Percentiles rank a stretch among this genome's conserved stretches.
Conservation (phyloP, 1,140 invertebrate species). For the Whitmania pigra region DNA sequence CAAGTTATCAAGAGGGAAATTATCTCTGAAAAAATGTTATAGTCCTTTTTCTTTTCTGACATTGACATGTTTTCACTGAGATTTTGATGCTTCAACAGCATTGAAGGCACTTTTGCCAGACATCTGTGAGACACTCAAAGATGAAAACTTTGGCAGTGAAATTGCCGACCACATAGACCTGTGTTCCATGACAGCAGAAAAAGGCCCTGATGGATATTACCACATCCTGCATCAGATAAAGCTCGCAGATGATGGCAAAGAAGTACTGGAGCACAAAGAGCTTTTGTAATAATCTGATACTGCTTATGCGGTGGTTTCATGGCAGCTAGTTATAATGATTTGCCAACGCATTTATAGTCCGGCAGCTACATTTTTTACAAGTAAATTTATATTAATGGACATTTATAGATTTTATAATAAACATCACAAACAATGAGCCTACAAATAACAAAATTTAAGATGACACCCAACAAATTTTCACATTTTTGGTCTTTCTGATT, state of each 20-base stretch:
- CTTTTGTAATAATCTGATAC: too few relatives aligned
- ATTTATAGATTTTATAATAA: too few relatives aligned
- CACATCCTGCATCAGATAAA: conserved; percentile 7
- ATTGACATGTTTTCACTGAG: background rate
- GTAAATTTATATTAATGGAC: background rate
- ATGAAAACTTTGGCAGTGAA: background rate
- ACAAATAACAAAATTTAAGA: too few relatives aligned
- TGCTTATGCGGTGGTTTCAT: too few relatives aligned
- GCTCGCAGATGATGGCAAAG: background rate
- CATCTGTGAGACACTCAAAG: background rate
- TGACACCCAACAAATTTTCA: too few relatives aligned
- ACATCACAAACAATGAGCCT: too few relatives aligned
- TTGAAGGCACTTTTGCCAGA: background rate
- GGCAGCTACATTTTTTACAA: background rate
- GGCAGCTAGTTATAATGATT: background rate
- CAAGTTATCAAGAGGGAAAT: background rate
- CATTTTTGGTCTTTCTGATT: too few relatives aligned
- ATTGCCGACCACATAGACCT: background rate
- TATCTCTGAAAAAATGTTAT: background rate
- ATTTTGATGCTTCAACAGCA: background rate
- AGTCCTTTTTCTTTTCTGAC: background rate
- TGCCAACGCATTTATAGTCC: background rate
- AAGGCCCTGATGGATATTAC: background rate
- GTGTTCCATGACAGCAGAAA: background rate
- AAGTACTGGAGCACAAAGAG: too few relatives aligned